Evolutionary conservation across 92 coral and sea anemone species (phyloP).

Genomic region (Porites rus): DNA sequence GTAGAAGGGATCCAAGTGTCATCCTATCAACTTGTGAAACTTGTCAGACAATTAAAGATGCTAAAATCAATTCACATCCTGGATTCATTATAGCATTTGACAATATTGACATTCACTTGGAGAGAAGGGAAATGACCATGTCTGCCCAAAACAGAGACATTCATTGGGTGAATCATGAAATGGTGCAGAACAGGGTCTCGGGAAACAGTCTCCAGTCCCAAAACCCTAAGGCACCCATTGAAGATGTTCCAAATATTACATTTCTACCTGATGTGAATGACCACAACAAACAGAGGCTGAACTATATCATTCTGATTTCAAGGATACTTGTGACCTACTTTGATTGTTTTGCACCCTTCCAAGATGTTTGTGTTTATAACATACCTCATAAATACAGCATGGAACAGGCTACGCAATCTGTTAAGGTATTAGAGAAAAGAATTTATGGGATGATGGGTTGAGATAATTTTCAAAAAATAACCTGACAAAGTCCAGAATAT

Average conservation of each 20-base stretch:
- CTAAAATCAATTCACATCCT: constrained; percentile 21
- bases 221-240: constrained; percentile 29
- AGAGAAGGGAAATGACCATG: constrained; percentile 36
- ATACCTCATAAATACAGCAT: constrained; percentile 63
- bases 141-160: constrained; percentile 13
- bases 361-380: constrained; percentile 51
- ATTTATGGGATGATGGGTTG: background rate
- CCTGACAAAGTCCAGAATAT: background rate
- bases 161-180: constrained; percentile 64
- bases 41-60: background rate
- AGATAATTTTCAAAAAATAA: background rate
- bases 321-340: constrained; percentile 62
- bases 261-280: constrained; percentile 60
- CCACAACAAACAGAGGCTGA: constrained; percentile 54
- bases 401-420: constrained; percentile 69
- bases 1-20: constrained; percentile 21
- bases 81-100: constrained; percentile 51
- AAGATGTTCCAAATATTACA: constrained; percentile 62
- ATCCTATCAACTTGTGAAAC: background rate
- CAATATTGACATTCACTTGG: constrained; percentile 34
- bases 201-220: constrained; percentile 44
- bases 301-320: constrained; percentile 68
- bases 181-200: constrained; percentile 37
- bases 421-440: constrained; percentile 45
- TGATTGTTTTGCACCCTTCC: constrained; percentile 38